phyloP scores from a whole-genome alignment of 2,113 vertebrate genomes.

The Lepus timidus region DNA sequence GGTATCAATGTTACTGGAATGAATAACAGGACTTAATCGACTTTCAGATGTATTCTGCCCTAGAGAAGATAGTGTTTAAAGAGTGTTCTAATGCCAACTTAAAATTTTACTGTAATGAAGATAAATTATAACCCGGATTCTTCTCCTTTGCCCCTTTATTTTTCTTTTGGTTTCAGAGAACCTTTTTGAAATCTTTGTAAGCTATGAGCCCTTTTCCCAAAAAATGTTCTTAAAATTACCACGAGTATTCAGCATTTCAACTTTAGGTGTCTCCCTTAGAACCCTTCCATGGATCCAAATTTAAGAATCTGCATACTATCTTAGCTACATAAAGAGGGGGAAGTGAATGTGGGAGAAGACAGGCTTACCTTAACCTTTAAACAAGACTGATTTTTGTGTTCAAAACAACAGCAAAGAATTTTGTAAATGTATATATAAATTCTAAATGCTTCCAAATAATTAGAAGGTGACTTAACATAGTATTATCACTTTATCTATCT shows the following conservation, averaged over 20 bases:
- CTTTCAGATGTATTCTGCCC: not conserved
- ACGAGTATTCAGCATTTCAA: not conserved
- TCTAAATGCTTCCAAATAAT: constrained; percentile 3
- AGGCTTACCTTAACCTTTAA: constrained; percentile 1
- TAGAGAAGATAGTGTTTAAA: not conserved
- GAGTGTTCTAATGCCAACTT: not conserved
- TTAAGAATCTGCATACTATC: not conserved
- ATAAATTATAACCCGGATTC: not conserved
- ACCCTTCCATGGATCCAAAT: not conserved
- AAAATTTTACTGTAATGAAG: not conserved
- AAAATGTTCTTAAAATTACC: not conserved
- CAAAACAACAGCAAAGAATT: not conserved
- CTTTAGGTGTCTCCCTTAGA: not conserved
- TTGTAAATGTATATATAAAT: not conserved
- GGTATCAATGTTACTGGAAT: constrained; percentile 1
- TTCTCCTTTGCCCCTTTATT: not conserved
- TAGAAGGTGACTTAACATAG: constrained; percentile 28
- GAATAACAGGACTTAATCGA: not conserved
- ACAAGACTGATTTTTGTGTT: constrained; percentile 22
- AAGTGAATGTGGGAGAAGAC: not conserved
- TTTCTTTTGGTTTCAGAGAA: constrained; percentile 3
- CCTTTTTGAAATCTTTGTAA: constrained; percentile 11
- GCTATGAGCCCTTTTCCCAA: not conserved
- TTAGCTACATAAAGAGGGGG: not conserved
- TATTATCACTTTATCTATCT: constrained; percentile 1